Conservation (phyloP, 2,113 vertebrate species). For the Sprattus sprattus region DNA sequence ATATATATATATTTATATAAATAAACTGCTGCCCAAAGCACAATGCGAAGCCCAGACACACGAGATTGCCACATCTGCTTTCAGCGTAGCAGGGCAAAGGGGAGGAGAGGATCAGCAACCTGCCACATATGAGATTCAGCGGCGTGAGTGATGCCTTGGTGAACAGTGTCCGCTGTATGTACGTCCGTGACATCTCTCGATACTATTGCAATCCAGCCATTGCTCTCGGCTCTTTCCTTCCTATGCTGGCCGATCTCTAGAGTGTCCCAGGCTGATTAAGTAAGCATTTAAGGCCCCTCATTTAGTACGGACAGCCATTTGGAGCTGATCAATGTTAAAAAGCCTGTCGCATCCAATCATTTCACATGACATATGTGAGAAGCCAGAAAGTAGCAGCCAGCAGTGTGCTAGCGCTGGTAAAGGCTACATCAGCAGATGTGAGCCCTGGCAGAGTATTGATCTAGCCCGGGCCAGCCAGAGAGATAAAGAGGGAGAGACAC, state of each 20-base stretch:
- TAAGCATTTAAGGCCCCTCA: not conserved
- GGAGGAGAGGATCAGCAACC: not conserved
- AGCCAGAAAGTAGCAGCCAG: not conserved
- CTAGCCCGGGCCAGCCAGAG: constrained; percentile 5
- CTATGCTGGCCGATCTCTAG: not conserved
- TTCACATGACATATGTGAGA: constrained; percentile 19
- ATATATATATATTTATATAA: not conserved
- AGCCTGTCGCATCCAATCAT: constrained; percentile 3
- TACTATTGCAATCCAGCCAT: not conserved
- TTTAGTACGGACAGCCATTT: not conserved
- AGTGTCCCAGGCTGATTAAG: not conserved
- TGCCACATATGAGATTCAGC: not conserved
- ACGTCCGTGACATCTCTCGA: not conserved
- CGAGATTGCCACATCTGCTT: not conserved
- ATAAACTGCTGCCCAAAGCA: not conserved
- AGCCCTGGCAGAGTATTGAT: constrained; percentile 33
- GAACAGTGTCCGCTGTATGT: not conserved
- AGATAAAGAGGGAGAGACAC: not conserved
- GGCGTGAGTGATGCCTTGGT: not conserved
- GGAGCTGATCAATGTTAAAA: constrained; percentile 13
- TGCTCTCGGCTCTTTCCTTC: not conserved
- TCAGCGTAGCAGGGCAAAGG: not conserved
- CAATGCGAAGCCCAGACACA: not conserved
- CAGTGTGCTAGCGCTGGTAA: constrained; percentile 12
- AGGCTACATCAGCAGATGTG: constrained; percentile 33